These are phyloP conservation scores for Mesitornis unicolor DNA, from an alignment of 2,113 vertebrate species.

Conservation along the genomic window DNA sequence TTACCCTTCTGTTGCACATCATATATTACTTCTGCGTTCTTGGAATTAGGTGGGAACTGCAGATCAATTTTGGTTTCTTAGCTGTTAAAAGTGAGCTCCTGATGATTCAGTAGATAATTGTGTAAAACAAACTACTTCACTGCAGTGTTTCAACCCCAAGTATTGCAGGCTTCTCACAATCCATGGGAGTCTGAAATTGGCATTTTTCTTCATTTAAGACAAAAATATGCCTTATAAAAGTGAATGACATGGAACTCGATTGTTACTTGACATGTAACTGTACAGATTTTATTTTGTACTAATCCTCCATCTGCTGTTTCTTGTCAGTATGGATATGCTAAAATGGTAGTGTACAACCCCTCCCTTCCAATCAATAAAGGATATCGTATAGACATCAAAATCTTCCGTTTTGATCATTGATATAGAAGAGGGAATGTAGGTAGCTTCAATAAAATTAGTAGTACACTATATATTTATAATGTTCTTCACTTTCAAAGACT, in stretches of 20 bases:
- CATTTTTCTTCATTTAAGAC: neutral
- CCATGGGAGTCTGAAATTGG: neutral
- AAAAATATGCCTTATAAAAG: conserved; percentile 4
- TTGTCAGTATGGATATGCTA: neutral
- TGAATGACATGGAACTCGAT: conserved; percentile 10
- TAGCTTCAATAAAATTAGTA: neutral
- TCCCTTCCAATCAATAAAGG: neutral
- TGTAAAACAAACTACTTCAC: neutral
- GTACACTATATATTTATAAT: neutral
- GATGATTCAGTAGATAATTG: conserved; percentile 28
- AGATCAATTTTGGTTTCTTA: neutral
- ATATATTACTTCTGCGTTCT: neutral
- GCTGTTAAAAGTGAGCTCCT: neutral
- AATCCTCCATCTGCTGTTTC: conserved; percentile 40
- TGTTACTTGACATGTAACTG: conserved; percentile 6
- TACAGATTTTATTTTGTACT: conserved; percentile 41
- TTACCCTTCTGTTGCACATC: neutral
- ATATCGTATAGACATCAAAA: neutral
- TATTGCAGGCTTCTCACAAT: neutral
- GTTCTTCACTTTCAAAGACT: neutral
- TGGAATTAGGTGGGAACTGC: neutral
- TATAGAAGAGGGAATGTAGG: neutral
- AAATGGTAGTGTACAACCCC: neutral
- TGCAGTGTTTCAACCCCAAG: neutral
- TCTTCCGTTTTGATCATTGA: neutral